Evolutionary conservation across 2,113 vertebrate species (phyloP).

Genomic region (Varanus komodoensis): DNA sequence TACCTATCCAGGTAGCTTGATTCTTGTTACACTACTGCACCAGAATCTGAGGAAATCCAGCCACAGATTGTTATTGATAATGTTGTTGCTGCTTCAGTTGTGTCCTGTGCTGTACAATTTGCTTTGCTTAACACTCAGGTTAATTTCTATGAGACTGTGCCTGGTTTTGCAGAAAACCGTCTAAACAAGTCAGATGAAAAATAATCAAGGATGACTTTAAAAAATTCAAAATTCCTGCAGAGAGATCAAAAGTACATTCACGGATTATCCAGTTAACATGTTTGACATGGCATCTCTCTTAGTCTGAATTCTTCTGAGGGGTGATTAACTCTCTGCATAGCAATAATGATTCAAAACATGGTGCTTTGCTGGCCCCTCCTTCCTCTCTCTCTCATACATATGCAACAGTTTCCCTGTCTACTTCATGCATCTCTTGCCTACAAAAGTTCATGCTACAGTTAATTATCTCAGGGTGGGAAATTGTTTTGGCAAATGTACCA

Average conservation of each 20-base stretch:
- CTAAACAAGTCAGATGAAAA: neutral
- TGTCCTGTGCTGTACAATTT: neutral
- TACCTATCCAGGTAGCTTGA: too few species aligned
- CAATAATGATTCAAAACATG: neutral
- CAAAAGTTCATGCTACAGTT: neutral
- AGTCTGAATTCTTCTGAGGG: neutral
- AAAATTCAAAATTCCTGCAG: neutral
- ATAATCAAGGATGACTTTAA: neutral
- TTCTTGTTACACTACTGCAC: neutral
- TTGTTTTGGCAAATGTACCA: neutral
- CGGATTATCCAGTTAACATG: neutral
- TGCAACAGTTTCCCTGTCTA: neutral
- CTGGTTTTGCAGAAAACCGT: conserved; percentile 30
- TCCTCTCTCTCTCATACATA: neutral
- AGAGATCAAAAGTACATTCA: neutral
- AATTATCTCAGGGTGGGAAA: neutral
- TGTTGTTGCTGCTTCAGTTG: neutral
- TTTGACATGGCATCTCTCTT: neutral
- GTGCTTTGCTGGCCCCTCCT: neutral
- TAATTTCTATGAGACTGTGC: neutral
- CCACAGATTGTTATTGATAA: neutral
- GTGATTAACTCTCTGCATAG: neutral
- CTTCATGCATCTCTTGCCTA: neutral
- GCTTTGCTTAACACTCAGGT: neutral
- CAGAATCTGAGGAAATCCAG: neutral